phyloP scores from a whole-genome alignment of 2,797 vertebrate genomes.

The Dendrocincla tyrannina region DNA sequence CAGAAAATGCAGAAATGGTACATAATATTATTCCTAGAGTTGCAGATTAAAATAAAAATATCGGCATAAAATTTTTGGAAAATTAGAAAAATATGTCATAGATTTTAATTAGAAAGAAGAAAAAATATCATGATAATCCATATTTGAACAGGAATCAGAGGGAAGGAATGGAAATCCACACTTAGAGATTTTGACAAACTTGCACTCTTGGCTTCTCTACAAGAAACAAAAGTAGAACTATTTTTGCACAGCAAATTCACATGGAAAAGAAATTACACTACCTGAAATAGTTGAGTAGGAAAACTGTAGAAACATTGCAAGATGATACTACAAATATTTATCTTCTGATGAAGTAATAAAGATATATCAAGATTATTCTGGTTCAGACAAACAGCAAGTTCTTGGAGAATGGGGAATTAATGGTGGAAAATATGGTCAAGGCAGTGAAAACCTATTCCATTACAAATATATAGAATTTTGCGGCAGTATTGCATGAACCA shows the following conservation, averaged over 20 bases:
- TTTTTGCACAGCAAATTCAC: not conserved
- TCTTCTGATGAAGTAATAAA: not conserved
- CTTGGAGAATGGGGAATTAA: not conserved
- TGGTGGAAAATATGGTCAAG: not conserved
- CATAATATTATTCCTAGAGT: not conserved
- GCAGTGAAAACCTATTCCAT: not conserved
- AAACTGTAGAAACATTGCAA: not conserved
- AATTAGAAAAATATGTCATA: not conserved
- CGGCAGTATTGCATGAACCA: not conserved
- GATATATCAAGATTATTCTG: not conserved
- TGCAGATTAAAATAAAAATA: not conserved
- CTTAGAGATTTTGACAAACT: not conserved
- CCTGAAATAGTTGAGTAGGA: not conserved
- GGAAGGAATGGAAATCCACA: not conserved
- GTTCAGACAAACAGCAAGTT: not conserved
- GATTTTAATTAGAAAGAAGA: not conserved
- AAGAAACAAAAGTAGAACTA: not conserved
- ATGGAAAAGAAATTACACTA: not conserved
- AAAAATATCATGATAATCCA: not conserved
- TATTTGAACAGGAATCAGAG: not conserved
- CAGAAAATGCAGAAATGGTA: not conserved
- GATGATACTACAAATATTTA: not conserved
- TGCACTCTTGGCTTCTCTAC: not conserved
- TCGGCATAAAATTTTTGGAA: not conserved
- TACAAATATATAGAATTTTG: not conserved